Evolutionary conservation across 2,113 vertebrate species (phyloP).

Genomic region (Atherinomorus stipes): DNA sequence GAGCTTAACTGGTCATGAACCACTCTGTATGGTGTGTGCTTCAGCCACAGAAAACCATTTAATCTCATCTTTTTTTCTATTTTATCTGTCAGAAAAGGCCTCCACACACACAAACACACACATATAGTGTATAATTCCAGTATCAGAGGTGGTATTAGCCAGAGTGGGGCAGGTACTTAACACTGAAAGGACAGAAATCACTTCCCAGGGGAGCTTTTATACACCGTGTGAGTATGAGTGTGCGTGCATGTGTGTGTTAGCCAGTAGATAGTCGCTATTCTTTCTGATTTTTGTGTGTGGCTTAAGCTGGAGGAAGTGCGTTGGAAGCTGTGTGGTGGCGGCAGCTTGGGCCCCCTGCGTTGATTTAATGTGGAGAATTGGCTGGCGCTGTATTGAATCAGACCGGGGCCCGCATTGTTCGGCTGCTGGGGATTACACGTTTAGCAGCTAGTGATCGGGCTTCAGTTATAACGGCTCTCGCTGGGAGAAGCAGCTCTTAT

Average conservation of each 20-base stretch:
- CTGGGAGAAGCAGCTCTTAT: conserved; percentile 88
- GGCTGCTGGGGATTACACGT: conserved; percentile 93
- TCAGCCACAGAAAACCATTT: conserved; percentile 49
- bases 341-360: conserved; percentile 69
- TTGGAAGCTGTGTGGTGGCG: conserved; percentile 65
- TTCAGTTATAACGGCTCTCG: conserved; percentile 76
- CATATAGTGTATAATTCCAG: conserved; percentile 66
- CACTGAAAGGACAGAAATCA: conserved; percentile 79
- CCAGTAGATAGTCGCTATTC: conserved; percentile 72
- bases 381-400: conserved; percentile 93
- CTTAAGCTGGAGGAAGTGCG: conserved; percentile 93
- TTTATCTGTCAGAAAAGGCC: conserved; percentile 40
- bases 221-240: conserved; percentile 58
- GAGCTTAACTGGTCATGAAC: conserved; percentile 53
- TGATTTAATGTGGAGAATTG: conserved; percentile 98
- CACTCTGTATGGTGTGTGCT: conserved; percentile 33
- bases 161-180: conserved; percentile 80
- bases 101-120: conserved; percentile 16
- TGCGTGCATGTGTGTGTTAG: conserved; percentile 45
- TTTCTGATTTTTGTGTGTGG: conserved; percentile 76
- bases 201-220: conserved; percentile 78
- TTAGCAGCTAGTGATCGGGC: conserved; percentile 93
- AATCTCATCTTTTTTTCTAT: conserved; percentile 55
- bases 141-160: conserved; percentile 74
- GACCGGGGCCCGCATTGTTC: conserved; percentile 88